Conservation (phyloP, 2,113 vertebrate species). For the Acanthisitta chloris region DNA sequence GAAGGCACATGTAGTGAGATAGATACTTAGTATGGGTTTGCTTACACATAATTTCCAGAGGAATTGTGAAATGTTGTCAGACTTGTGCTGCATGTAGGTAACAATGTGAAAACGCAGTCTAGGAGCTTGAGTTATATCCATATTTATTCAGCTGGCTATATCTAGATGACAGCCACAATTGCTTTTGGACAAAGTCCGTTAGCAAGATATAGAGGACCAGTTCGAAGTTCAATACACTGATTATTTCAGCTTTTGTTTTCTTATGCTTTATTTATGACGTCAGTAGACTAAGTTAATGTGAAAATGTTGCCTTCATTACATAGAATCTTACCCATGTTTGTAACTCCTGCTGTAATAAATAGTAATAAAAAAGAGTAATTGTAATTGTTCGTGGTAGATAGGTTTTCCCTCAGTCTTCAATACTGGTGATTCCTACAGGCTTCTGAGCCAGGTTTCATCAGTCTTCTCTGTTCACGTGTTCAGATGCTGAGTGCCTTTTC, state of each 20-base stretch:
- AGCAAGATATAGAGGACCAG: background rate
- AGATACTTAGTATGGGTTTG: background rate
- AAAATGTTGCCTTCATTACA: slow-evolving; percentile 10
- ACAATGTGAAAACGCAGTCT: slow-evolving; percentile 2
- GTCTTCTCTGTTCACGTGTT: background rate
- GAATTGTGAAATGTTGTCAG: slow-evolving; percentile 7
- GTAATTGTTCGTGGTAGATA: background rate
- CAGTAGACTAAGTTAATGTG: background rate
- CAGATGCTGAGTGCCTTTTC: slow-evolving; percentile 62
- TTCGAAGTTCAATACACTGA: background rate
- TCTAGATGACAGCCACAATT: background rate
- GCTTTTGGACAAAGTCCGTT: background rate
- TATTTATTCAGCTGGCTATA: background rate
- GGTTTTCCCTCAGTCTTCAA: background rate
- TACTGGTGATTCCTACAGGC: background rate
- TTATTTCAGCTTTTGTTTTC: slow-evolving; percentile 28
- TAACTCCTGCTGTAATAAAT: slow-evolving; percentile 53
- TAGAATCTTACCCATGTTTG: slow-evolving; percentile 1
- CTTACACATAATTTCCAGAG: slow-evolving; percentile 1
- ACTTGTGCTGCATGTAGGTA: slow-evolving; percentile 15
- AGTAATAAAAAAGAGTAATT: background rate
- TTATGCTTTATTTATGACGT: slow-evolving; percentile 56
- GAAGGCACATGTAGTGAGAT: background rate
- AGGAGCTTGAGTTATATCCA: background rate
- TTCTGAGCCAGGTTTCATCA: background rate